Evolutionary conservation across 2,888 invertebrate species (phyloP).

Genomic region (Caradrina clavipalpis): DNA sequence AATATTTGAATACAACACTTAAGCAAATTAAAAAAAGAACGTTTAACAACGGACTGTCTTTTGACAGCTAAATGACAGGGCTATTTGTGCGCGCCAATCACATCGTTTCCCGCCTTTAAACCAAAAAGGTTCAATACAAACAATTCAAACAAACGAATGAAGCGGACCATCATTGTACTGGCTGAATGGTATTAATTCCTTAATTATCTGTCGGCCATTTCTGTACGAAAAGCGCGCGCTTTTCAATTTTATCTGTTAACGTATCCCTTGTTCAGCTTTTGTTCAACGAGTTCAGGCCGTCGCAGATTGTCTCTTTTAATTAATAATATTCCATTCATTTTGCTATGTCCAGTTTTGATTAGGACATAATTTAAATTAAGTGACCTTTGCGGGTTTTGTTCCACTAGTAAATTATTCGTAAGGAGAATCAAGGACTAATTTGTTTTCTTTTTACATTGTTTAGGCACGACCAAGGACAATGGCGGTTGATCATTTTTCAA

Average conservation of each 20-base stretch:
- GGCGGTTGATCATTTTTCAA: too few relatives aligned
- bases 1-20: neutral
- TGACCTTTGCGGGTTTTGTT: neutral
- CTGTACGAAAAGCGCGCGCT: slow-evolving; percentile 30
- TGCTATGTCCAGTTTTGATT: slow-evolving; percentile 10
- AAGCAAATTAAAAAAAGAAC: neutral
- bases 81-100: slow-evolving; percentile 25
- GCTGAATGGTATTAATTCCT: slow-evolving; percentile 42
- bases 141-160: slow-evolving; percentile 39
- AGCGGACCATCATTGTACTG: slow-evolving; percentile 36
- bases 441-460: too few relatives aligned
- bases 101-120: slow-evolving; percentile 8
- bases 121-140: slow-evolving; percentile 45
- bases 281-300: slow-evolving; percentile 20
- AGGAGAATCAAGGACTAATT: neutral
- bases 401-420: neutral
- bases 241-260: slow-evolving; percentile 43
- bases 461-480: too few relatives aligned
- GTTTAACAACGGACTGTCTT: slow-evolving; percentile 12
- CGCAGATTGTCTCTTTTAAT: slow-evolving; percentile 39
- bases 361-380: slow-evolving; percentile 1
- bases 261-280: slow-evolving; percentile 46
- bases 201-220: slow-evolving; percentile 44
- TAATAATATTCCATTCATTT: slow-evolving; percentile 33
- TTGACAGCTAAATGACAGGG: slow-evolving; percentile 34